Conservation (phyloP, 2,888 invertebrate genomes). For the Clanis bilineata region DNA sequence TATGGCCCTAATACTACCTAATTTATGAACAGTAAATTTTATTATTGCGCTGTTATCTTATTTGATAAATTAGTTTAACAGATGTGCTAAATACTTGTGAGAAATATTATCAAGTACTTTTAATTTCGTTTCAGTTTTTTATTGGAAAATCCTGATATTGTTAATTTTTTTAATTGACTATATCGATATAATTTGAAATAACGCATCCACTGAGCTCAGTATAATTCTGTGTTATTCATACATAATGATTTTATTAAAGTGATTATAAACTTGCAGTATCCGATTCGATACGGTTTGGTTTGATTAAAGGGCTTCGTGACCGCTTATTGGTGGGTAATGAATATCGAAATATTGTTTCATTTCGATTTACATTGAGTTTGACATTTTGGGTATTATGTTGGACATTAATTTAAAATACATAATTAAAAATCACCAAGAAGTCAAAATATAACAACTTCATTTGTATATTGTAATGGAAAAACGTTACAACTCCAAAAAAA, state of each 20-base stretch:
- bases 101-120: too few species aligned
- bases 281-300: constrained; percentile 43
- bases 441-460: too few species aligned
- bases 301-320: constrained; percentile 48
- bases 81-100: too few species aligned
- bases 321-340: not conserved
- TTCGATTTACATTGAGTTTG: not conserved
- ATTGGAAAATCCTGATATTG: too few species aligned
- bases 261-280: constrained; percentile 22
- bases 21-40: not conserved
- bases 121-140: too few species aligned
- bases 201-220: not conserved
- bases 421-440: too few species aligned
- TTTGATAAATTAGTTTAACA: not conserved
- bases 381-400: not conserved
- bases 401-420: too few species aligned
- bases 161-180: not conserved
- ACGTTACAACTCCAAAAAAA: too few species aligned
- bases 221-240: too few species aligned
- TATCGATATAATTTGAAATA: not conserved
- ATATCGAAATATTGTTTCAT: not conserved
- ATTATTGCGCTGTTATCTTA: not conserved
- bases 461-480: too few species aligned
- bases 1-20: not conserved
- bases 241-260: not conserved